These are phyloP conservation scores for Xylocopa sonorina DNA, from an alignment of 1,140 invertebrate genomes.

Conservation along the genomic window DNA sequence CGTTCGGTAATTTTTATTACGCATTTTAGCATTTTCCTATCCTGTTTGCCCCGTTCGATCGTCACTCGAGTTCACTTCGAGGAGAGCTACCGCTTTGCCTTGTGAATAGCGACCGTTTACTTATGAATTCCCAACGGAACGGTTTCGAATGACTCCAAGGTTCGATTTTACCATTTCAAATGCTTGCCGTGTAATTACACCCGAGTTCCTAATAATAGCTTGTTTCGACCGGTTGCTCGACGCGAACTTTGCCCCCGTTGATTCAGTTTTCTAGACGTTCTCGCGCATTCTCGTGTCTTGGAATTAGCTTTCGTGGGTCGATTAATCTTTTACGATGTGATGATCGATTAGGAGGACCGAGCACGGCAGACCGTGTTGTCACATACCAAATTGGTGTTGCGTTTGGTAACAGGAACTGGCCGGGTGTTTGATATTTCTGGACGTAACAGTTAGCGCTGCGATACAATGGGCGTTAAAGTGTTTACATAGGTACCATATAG, in stretches of 20 bases:
- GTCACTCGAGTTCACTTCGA: too few species aligned
- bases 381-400: not conserved
- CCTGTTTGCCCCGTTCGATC: too few species aligned
- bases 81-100: too few species aligned
- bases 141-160: not conserved
- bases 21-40: too few species aligned
- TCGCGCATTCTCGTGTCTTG: not conserved
- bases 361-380: too few species aligned
- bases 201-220: not conserved
- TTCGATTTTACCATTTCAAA: not conserved
- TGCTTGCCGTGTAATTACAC: too few species aligned
- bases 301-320: too few species aligned
- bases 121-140: too few species aligned
- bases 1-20: too few species aligned
- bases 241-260: not conserved
- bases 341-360: too few species aligned
- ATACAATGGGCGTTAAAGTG: constrained; percentile 2
- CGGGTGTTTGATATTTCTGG: constrained; percentile 8
- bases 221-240: not conserved
- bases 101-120: too few species aligned
- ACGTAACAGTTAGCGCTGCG: constrained; percentile 1
- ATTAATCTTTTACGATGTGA: too few species aligned
- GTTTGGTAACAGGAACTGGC: constrained; percentile 1
- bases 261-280: not conserved
- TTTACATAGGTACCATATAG: constrained; percentile 23